Evolutionary conservation across 1,140 invertebrate species (phyloP).

Genomic region (Scaptodrosophila lebanonensis): DNA sequence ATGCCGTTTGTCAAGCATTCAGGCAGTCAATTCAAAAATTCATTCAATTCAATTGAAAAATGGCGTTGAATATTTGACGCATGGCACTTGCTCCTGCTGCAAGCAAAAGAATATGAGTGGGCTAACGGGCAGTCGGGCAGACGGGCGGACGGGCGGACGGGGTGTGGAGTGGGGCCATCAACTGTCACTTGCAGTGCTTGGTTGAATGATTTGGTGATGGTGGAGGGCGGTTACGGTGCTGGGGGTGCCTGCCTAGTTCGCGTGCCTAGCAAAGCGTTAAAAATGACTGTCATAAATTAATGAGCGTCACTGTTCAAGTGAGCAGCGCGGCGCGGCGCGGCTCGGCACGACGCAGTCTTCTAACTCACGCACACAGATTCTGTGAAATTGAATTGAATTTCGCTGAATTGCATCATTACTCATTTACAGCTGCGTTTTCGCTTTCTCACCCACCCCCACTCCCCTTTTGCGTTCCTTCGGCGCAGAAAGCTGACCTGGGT

Average conservation of each 20-base stretch:
- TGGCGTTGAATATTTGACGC: conserved; percentile 61
- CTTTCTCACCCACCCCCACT: background rate
- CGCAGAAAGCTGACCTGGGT: background rate
- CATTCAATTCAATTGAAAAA: conserved; percentile 73
- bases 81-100: no score
- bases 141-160: background rate
- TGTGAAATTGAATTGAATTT: conserved; percentile 68
- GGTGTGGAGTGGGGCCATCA: conserved; percentile 34
- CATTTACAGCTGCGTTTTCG: conserved; percentile 53
- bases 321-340: no score
- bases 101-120: background rate
- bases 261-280: conserved; percentile 66
- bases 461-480: background rate
- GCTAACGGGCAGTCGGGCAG: background rate
- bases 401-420: conserved; percentile 72
- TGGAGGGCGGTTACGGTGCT: no score
- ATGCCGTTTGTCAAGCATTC: conserved; percentile 37
- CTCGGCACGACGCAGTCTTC: no score
- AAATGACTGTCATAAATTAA: conserved; percentile 73
- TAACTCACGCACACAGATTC: no score
- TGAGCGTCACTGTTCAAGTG: conserved; percentile 56
- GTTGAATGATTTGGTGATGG: background rate
- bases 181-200: conserved; percentile 52
- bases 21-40: conserved; percentile 58
- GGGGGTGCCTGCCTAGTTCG: background rate